Conservation (phyloP, 2,888 invertebrate genomes). For the Idaea aversata region DNA sequence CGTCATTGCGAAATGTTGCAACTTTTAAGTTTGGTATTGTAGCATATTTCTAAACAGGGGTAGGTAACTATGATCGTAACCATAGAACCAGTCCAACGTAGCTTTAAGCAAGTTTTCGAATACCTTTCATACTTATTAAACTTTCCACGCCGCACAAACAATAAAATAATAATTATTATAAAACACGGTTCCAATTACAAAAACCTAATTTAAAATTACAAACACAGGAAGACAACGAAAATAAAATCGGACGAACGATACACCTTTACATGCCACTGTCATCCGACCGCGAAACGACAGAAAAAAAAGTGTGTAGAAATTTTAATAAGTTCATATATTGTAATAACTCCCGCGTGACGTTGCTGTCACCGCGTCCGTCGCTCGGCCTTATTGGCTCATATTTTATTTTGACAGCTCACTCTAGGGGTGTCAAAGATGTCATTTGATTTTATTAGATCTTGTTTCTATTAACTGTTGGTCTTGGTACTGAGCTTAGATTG, state of each 20-base stretch:
- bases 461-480: background rate
- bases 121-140: background rate
- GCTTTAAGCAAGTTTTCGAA: too few species aligned
- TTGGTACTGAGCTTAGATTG: background rate
- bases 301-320: conserved; percentile 63
- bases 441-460: background rate
- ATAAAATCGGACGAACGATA: conserved; percentile 36
- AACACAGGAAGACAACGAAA: conserved; percentile 46
- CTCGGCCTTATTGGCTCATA: conserved; percentile 74
- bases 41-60: too few species aligned
- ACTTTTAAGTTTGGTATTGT: too few species aligned
- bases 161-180: conserved; percentile 11
- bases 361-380: conserved; percentile 62
- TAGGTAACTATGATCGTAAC: too few species aligned
- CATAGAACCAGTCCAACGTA: too few species aligned
- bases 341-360: conserved; percentile 68
- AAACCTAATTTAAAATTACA: conserved; percentile 20
- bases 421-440: conserved; percentile 43
- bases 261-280: conserved; percentile 52
- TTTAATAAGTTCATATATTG: conserved; percentile 77
- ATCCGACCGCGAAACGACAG: conserved; percentile 67
- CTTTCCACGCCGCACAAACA: background rate
- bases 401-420: conserved; percentile 73
- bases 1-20: too few species aligned
- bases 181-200: conserved; percentile 15